Percentiles rank a stretch among this genome's conserved stretches.
These are phyloP conservation scores for Cheilosia impressa DNA, from an alignment of 2,888 invertebrate species.

Conservation along the genomic window DNA sequence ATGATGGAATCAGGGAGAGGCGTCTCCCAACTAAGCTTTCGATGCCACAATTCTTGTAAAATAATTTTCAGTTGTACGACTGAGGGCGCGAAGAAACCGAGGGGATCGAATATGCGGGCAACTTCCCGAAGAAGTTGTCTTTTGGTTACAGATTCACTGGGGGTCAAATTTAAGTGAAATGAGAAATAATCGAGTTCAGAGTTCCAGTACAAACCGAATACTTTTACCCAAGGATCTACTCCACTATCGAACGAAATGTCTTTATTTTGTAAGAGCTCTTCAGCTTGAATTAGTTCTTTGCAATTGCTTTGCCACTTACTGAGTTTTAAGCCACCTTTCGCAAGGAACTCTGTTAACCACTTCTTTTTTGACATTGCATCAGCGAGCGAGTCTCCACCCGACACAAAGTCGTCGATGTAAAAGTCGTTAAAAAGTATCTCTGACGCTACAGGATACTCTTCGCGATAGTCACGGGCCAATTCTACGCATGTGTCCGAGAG, in stretches of 20 bases:
- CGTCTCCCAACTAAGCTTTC: too few species aligned
- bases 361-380: background rate
- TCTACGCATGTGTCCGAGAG: too few species aligned
- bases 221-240: background rate
- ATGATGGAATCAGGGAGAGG: slow-evolving; percentile 18
- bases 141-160: background rate
- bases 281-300: background rate
- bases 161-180: background rate
- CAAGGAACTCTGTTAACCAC: background rate
- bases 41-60: too few species aligned
- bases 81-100: too few species aligned
- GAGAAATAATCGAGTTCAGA: background rate
- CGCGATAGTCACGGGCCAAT: background rate
- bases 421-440: slow-evolving; percentile 3
- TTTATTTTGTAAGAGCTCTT: background rate
- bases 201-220: background rate
- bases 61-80: too few species aligned
- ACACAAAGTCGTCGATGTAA: slow-evolving; percentile 3
- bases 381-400: background rate
- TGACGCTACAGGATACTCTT: slow-evolving; percentile 5
- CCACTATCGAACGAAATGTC: background rate
- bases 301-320: background rate
- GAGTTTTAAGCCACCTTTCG: background rate
- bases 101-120: too few species aligned
- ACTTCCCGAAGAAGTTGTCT: too few species aligned